Percentiles rank a stretch among this genome's conserved stretches.
phyloP scores from a whole-genome alignment of 2,113 vertebrate species.

The Seriola aureovittata region DNA sequence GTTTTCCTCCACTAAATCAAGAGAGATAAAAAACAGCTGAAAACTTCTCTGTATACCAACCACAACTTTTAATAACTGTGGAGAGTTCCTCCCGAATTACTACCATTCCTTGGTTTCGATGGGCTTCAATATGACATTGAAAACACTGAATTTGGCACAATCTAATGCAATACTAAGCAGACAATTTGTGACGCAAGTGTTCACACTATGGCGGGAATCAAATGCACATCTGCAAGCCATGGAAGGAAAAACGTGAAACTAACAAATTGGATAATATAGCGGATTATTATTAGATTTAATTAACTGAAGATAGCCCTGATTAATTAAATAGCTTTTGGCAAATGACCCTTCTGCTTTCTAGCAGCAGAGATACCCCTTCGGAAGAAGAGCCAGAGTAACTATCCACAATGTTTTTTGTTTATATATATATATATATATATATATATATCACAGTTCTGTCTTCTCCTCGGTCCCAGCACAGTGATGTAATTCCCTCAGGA shows the following conservation, averaged over 20 bases:
- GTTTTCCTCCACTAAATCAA: neutral
- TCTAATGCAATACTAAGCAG: neutral
- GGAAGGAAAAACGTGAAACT: neutral
- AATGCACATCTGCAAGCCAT: neutral
- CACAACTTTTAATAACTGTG: neutral
- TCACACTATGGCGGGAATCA: neutral
- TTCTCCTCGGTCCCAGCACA: constrained; percentile 31
- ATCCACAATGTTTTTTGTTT: neutral
- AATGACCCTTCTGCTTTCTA: constrained; percentile 1
- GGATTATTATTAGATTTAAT: constrained; percentile 35
- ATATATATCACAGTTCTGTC: neutral
- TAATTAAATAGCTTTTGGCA: constrained; percentile 43
- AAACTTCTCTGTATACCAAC: neutral
- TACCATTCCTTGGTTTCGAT: neutral
- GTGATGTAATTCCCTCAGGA: constrained; percentile 48
- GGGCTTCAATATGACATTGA: neutral
- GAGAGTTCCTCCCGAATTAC: neutral
- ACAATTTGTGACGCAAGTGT: neutral
- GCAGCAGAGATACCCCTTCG: constrained; percentile 11
- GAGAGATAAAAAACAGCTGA: too few relatives aligned
- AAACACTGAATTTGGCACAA: neutral
- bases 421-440: too few relatives aligned
- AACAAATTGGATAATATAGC: neutral
- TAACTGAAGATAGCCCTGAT: constrained; percentile 38
- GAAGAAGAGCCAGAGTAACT: neutral